Evolutionary conservation across 2,797 vertebrate species (phyloP), one percentile per base, ranked within the genome.

Genomic region (Rhincodon typus): DNA sequence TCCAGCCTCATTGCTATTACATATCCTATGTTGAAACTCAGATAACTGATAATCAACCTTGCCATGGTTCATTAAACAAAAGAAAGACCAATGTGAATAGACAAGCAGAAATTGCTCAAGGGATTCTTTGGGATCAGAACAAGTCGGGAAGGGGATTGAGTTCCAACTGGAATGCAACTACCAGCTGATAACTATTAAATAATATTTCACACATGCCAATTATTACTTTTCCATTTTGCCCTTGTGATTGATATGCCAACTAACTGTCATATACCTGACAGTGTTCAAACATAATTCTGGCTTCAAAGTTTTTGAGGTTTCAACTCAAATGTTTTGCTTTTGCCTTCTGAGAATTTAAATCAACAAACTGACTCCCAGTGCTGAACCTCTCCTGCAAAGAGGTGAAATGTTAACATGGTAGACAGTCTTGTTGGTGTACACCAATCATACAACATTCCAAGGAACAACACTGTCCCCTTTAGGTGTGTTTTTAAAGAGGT

Each of bases 161-260:
- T 62, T 91, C 34, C 88, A 66, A 7, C 88, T 66, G 88, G 57
- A 91, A 91, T 84, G 57, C 4, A 2, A 5, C 57, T 6, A 3
- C 30, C 88, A 91, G 30, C 53, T 91, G 88, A 66, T 17, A 91
- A n/a, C 53, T n/a, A 91, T 91, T 91, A 91, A 91, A 66, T 21
- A 66, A 34, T 66, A 66, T 66, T 91, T 91, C 88, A 91, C 88
- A 91, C 88, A 91, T 91, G 88, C 34, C 27, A 62, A n/a, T 62
- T 91, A 62, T 91, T 91, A 91, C 57, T 66, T 91, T 66, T 91
- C 88, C 30, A 91, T 66, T 66, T n/a, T 91, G 30, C 12, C 57
- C 19, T 34, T n/a, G 30, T 34, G 17, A 62, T 66, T 91, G 53
- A 91, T 91, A 30, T 38, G 13, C 66, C 57, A 91, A 66, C 57